Evolutionary conservation across 2,797 vertebrate genomes (phyloP), one percentile per base, ranked within the genome.

Genomic region (Coluber constrictor): DNA sequence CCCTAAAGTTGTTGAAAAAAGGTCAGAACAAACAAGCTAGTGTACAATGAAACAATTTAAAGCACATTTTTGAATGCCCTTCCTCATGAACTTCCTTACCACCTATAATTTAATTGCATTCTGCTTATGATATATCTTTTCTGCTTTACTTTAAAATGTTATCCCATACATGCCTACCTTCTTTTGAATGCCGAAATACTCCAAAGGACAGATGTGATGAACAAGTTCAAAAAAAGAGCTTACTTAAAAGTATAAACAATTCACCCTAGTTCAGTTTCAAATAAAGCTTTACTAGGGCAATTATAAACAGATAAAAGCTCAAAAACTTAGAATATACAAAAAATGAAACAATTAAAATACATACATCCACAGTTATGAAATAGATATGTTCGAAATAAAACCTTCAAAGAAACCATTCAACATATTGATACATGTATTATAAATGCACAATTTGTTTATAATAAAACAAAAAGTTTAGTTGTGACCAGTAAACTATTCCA

Each of bases 31-130:
- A 83, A 91, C 79, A 6, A 66, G 88, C 16, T 47, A 90, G 18
- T 23, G 4, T 55, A 25, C 61, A 25, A 9, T 79, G 37, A 90
- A 32, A 37, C 25, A 10, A 86, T 55, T 29, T 90, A 16, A 25
- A 92, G 1, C 51, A 92, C 32, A 60, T 23, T 90, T 74, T 51
- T 43, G n/a, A 90, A 63, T 55, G n/a, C 43, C 29, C n/a, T 27
- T n/a, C 47, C 4, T n/a, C 6, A 55, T 89, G 18, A 70, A 70
- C 6, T 61, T 29, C 29, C 20, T 12, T 5, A 47, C 79, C 61
- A 90, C 56, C 16, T 91, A 57, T 89, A 94, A 20, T 89, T 87
- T 37, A 32, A 93, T 79, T n/a, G 27, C 10, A 55, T n/a, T 63
- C 7, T 55, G 5, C 54, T 90, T 70, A 90, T 9, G 13, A 56